Base-by-base conservation (phyloP, 2,888 invertebrate species). In the Eugnorisma glareosa region DNA sequence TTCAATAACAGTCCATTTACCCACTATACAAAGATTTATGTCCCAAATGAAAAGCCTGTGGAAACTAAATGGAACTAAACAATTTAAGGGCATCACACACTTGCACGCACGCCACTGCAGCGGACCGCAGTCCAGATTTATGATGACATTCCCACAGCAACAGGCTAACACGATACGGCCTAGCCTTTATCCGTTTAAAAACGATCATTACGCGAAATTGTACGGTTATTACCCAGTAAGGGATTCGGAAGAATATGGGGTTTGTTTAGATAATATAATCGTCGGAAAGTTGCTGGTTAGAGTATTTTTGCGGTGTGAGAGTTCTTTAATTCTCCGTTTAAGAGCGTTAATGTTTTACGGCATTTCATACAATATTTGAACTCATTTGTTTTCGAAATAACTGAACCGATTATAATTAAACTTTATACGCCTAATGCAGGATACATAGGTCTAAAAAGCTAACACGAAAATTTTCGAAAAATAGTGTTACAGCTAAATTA, bases 121-220 rank as follows among this genome's bases (percentile, higher is more conserved):
- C 57, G 61, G 13, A 67, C 66, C 81, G 57, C 81, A 73, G 57
- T 51, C 15, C 43, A 43, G 69, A 87, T 85, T 86, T 86, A 86
- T 64, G 78, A 77, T 66, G 77, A 81, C 81, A 78, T 73, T 68
- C 73, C 51, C 77, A 82, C 73, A 72, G 64, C 67, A 66, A 54
- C 51, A n/a, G 43, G 28, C 63, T 67, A 73, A 77, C 69, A 63
- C 31, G 57, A 61, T 45, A 67, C 81, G 70, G 67, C 81, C 83
- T 81, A 87, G 75, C 64, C 69, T 69, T 28, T 7, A 43, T 72
- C 21, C 78, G 71, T 77, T 85, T 77, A 77, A 73, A 86, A 85
- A 74, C 75, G 79, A 81, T 68, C 76, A 85, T 83, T 82, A 86
- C 68, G 64, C 66, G 69, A 85, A 83, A 85, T 75, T 76, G 84